phyloP scores from a whole-genome alignment of 2,113 vertebrate species.

The Leucopsar rothschildi region DNA sequence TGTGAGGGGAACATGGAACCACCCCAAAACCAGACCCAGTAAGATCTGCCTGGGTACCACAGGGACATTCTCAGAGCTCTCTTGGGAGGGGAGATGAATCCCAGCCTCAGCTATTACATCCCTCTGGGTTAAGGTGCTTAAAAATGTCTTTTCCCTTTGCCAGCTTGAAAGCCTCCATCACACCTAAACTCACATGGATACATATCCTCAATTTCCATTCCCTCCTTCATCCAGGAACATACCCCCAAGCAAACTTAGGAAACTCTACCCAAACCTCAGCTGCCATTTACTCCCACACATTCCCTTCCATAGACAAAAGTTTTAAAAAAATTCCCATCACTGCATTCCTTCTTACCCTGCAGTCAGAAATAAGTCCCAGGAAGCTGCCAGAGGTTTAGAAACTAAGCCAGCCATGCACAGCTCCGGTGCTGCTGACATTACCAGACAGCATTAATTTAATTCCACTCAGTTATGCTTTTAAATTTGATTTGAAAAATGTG shows the following conservation, averaged over 20 bases:
- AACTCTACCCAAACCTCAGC: not conserved
- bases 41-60: not conserved
- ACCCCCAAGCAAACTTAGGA: not conserved
- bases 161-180: conserved; percentile 11
- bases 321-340: not conserved
- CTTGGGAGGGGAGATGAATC: conserved; percentile 15
- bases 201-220: not conserved
- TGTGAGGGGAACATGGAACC: not conserved
- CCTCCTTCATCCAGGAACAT: not conserved
- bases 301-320: not conserved
- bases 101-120: conserved; percentile 4
- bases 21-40: accelerated
- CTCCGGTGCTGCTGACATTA: conserved; percentile 65
- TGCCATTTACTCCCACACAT: not conserved
- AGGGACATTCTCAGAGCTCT: not conserved
- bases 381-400: conserved; percentile 65
- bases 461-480: conserved; percentile 80
- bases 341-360: not conserved
- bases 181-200: not conserved
- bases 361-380: conserved; percentile 26
- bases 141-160: not conserved
- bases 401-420: conserved; percentile 62
- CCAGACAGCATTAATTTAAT: conserved; percentile 79
- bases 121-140: conserved; percentile 16
- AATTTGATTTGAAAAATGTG: conserved; percentile 79